Evolutionary conservation across 2,797 vertebrate genomes (phyloP).

Genomic region (Tiaroga cobitis): DNA sequence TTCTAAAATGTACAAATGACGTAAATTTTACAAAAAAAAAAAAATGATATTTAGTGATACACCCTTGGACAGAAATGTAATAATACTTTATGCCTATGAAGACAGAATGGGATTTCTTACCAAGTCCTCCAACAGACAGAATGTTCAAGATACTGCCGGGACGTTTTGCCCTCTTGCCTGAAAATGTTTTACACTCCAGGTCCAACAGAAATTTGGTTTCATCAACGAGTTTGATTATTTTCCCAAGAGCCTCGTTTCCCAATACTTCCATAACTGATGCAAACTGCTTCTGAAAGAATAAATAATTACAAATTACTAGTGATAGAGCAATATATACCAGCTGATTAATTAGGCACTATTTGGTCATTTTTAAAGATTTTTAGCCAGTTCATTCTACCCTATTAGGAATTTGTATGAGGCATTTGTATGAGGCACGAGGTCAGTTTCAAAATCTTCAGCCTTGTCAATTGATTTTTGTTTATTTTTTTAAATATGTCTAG

Average conservation of each 20-base stretch:
- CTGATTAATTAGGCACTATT: not conserved
- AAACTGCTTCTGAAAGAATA: slow-evolving; percentile 68
- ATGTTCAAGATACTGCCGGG: slow-evolving; percentile 71
- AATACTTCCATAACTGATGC: slow-evolving; percentile 77
- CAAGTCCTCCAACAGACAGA: slow-evolving; percentile 63
- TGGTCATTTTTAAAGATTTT: not conserved
- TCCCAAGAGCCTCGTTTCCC: slow-evolving; percentile 78
- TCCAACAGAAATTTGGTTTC: slow-evolving; percentile 62
- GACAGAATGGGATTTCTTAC: slow-evolving; percentile 58
- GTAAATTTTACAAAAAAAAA: not conserved
- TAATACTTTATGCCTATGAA: too few species aligned
- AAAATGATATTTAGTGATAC: not conserved
- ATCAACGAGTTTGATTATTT: slow-evolving; percentile 76
- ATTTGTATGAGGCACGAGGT: too few species aligned
- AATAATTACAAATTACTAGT: not conserved
- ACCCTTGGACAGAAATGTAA: not conserved
- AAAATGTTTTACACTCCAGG: slow-evolving; percentile 54
- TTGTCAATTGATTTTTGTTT: not conserved
- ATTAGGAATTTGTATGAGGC: too few species aligned
- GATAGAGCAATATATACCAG: not conserved
- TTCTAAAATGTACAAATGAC: slow-evolving; percentile 59
- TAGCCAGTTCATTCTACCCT: not conserved
- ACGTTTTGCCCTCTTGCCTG: slow-evolving; percentile 32
- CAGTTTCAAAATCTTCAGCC: not conserved
- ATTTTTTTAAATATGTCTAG: not conserved